These are phyloP conservation scores for Lanius ludovicianus DNA, from an alignment of 2,113 vertebrate species.

Conservation along the genomic window DNA sequence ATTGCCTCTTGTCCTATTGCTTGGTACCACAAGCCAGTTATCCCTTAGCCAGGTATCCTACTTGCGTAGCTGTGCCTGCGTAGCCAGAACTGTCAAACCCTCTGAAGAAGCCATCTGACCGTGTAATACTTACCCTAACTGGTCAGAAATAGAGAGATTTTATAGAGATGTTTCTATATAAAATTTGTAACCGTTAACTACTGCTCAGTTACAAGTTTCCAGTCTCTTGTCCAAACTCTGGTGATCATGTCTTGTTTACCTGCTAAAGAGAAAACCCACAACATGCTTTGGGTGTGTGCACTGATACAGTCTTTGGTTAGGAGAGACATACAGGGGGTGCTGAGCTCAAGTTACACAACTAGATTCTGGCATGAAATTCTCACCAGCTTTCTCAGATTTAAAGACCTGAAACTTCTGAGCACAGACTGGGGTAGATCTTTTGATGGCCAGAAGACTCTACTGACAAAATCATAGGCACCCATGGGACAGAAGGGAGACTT, in stretches of 20 bases:
- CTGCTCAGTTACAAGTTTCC: neutral
- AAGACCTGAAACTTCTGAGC: neutral
- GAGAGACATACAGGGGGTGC: neutral
- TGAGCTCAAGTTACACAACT: neutral
- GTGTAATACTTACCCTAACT: neutral
- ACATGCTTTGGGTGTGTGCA: neutral
- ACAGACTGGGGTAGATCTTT: neutral
- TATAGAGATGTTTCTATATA: neutral
- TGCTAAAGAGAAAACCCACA: neutral
- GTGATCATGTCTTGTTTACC: neutral
- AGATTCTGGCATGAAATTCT: neutral
- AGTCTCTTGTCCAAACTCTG: neutral
- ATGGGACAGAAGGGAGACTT: neutral
- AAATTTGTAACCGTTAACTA: neutral
- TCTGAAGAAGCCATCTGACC: neutral
- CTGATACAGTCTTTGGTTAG: neutral
- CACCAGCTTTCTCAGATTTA: neutral
- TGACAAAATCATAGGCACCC: neutral
- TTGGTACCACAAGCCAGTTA: neutral
- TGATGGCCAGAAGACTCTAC: neutral
- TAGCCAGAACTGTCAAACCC: too few relatives aligned
- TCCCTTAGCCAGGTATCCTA: neutral
- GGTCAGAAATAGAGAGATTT: neutral
- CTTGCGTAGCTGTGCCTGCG: accelerated
- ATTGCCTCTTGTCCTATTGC: neutral